These are phyloP conservation scores for Archaeoteleia sp. DNA, from an alignment of 2,888 invertebrate genomes.

Conservation along the genomic window DNA sequence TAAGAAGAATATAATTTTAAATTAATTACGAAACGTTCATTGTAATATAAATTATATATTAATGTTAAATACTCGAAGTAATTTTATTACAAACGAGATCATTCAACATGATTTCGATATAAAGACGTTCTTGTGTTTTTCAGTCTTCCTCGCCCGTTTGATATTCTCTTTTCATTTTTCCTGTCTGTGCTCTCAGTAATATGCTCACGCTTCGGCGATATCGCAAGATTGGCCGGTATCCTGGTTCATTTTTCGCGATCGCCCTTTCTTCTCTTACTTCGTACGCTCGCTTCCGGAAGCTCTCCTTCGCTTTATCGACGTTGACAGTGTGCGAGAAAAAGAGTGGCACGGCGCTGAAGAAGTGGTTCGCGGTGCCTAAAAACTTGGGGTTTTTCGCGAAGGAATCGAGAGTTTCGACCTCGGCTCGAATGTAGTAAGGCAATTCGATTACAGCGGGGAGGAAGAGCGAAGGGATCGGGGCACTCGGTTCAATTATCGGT, in stretches of 20 bases:
- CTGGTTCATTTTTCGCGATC: constrained; percentile 27
- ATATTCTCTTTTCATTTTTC: constrained; percentile 18
- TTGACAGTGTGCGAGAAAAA: constrained; percentile 41
- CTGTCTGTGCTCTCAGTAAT: constrained; percentile 32
- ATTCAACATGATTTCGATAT: constrained; percentile 9
- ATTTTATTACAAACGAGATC: not conserved
- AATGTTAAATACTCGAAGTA: too few species aligned
- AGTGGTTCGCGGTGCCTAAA: constrained; percentile 45
- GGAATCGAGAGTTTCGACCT: constrained; percentile 60
- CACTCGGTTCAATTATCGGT: constrained; percentile 68
- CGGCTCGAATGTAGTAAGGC: constrained; percentile 59
- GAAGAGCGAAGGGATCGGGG: constrained; percentile 48
- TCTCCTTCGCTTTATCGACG: constrained; percentile 37
- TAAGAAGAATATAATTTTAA: too few species aligned
- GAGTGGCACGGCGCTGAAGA: constrained; percentile 31
- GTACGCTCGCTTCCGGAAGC: constrained; percentile 15
- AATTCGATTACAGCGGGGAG: constrained; percentile 63
- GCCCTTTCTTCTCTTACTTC: not conserved
- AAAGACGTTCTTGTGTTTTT: not conserved
- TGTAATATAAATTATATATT: too few species aligned
- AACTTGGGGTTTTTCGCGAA: constrained; percentile 51
- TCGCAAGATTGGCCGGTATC: constrained; percentile 57
- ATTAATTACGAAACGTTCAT: too few species aligned
- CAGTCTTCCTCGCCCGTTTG: constrained; percentile 2
- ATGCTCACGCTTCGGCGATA: constrained; percentile 54